Percentiles rank a stretch among this genome's conserved stretches.
phyloP scores from a whole-genome alignment of 2,888 invertebrate species.

The Xestia rhomboidea region DNA sequence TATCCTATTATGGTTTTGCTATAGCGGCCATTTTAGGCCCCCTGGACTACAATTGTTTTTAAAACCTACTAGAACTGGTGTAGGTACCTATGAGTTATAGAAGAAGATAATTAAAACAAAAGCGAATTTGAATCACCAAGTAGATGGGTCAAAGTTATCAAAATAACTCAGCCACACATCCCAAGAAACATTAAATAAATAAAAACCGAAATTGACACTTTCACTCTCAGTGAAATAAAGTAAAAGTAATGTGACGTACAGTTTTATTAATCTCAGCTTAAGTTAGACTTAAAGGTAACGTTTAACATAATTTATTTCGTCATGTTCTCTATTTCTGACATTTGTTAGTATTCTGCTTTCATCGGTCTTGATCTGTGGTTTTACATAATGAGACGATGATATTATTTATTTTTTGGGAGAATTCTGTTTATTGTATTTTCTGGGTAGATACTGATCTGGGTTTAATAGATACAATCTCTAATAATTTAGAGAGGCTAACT shows the following conservation, averaged over 20 bases:
- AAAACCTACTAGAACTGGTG: not conserved
- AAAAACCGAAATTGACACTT: conserved; percentile 45
- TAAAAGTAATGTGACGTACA: conserved; percentile 47
- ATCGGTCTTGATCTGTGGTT: conserved; percentile 31
- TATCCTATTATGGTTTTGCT: no score
- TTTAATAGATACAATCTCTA: not conserved
- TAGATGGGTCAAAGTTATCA: not conserved
- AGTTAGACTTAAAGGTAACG: conserved; percentile 10
- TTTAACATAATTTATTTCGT: conserved; percentile 43
- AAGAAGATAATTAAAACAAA: not conserved
- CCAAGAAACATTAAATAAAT: conserved; percentile 24
- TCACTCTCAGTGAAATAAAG: conserved; percentile 47
- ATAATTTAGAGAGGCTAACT: no score
- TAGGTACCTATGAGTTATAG: not conserved
- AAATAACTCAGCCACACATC: not conserved
- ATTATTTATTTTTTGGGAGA: conserved; percentile 6
- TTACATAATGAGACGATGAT: conserved; percentile 26
- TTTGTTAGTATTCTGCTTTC: conserved; percentile 46
- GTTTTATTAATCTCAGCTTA: conserved; percentile 57
- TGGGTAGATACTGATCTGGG: not conserved
- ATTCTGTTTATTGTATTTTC: not conserved
- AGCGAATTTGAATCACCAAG: not conserved
- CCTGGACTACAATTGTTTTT: not conserved
- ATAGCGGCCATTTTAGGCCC: no score
- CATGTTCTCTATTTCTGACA: conserved; percentile 8